Base-by-base conservation (phyloP, 2,797 vertebrate species). In the Catharus ustulatus region DNA sequence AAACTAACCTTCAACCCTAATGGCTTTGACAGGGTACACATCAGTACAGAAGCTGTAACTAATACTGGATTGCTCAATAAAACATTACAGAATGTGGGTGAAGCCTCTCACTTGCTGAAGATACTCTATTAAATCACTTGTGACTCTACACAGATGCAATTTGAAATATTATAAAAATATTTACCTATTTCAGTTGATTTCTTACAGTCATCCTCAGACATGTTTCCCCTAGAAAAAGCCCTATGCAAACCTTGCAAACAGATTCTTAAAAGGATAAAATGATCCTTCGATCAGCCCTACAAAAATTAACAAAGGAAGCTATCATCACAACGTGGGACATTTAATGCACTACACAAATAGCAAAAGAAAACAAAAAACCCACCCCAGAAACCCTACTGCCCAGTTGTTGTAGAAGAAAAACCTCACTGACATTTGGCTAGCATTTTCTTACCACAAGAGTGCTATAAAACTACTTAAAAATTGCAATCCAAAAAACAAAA, bases 121-220 rank as follows among this genome's bases (percentile, higher is more conserved):
- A 87, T 32, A 21, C 26, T 68, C 81, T 57, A 18, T 55, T 84
- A 94, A 94, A 94, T 86, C 57, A 79, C 32, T 27, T 64, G n/a
- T 49, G 91, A 83, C 73, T 84, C 38, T 61, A 84, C 18, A 79
- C 30, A 89, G 67, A 82, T 61, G 54, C 22, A 42, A 69, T 49
- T 36, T 84, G 38, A 94, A 93, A 61, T 15, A 36, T 16, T 76
- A 61, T 82, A 90, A 86, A 77, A 57, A 63, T 67, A 76, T 79
- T 92, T 95, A 97, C 96, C 95, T 82, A 91, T 95, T 89, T 98
- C 98, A n/a, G 97, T 98, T 87, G 98, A 88, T 93, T 97, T 96
- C 89, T 98, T 98, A 89, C 98, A 96, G 46, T 98, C 97, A 62
- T 67, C 62, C 9, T 91, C 54, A 34, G 97, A 96, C 48, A 94